A percentile compares a stretch with the other conserved stretches of the same genome.
Evolutionary conservation across 2,113 vertebrate genomes (phyloP).

Genomic region (Galbula dea): DNA sequence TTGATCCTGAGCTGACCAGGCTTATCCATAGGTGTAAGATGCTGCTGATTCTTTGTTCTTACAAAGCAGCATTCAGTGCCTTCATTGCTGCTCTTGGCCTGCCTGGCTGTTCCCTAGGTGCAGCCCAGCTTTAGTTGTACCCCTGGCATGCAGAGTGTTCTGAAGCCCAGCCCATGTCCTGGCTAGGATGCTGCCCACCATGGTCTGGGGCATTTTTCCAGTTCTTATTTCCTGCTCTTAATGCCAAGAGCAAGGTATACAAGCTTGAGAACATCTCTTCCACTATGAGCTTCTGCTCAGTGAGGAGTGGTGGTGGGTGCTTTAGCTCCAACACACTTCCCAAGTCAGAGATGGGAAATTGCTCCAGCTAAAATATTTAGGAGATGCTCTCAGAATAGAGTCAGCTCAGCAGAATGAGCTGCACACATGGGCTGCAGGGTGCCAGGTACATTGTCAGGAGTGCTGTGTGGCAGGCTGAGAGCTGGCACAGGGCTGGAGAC

Average conservation of each 20-base stretch:
- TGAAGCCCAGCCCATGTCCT: background rate
- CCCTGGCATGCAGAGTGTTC: background rate
- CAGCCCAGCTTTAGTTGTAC: background rate
- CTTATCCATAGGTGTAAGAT: background rate
- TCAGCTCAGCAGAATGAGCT: background rate
- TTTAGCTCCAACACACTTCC: background rate
- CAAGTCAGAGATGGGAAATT: background rate
- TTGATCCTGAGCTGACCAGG: background rate
- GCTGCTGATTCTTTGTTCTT: background rate
- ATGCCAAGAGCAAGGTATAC: background rate
- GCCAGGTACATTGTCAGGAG: background rate
- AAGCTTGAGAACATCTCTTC: background rate
- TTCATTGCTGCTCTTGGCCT: background rate
- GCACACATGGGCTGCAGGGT: background rate
- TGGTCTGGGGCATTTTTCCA: background rate
- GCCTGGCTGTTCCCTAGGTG: background rate
- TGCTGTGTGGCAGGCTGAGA: background rate
- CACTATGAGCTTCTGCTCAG: background rate
- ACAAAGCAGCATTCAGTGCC: background rate
- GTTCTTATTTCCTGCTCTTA: background rate
- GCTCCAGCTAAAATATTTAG: constrained; percentile 5
- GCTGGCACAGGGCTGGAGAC: background rate
- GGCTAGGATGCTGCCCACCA: background rate
- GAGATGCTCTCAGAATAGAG: background rate
- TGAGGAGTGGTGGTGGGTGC: background rate